These are phyloP conservation scores for Eupithecia exiguata DNA, from an alignment of 2,888 invertebrate species.

Conservation along the genomic window DNA sequence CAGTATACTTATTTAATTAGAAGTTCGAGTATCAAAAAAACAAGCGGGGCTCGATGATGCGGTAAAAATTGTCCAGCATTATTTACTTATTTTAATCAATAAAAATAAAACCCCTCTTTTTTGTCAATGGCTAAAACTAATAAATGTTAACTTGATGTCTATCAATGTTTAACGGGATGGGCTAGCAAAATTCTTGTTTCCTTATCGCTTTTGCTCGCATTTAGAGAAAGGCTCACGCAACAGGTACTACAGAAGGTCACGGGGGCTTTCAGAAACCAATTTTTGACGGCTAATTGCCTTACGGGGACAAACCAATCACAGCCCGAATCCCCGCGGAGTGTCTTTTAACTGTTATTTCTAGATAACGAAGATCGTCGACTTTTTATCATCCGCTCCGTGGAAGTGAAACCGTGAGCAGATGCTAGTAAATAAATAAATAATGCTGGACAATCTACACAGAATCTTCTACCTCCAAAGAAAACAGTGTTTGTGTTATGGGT, in stretches of 20 bases:
- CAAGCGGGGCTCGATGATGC: too few species aligned
- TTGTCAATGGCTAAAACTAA: too few species aligned
- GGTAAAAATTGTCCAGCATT: too few species aligned
- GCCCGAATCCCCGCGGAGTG: slow-evolving; percentile 25
- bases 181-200: slow-evolving; percentile 58
- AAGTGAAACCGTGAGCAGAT: neutral
- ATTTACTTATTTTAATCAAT: too few species aligned
- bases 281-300: slow-evolving; percentile 39
- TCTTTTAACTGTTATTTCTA: slow-evolving; percentile 21
- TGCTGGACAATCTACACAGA: too few species aligned
- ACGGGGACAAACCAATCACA: slow-evolving; percentile 25
- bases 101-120: too few species aligned
- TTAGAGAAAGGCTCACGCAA: slow-evolving; percentile 64
- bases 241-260: slow-evolving; percentile 78
- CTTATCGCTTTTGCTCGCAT: slow-evolving; percentile 63
- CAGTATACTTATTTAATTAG: too few species aligned
- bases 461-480: too few species aligned
- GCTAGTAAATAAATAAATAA: too few species aligned
- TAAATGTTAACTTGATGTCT: too few species aligned
- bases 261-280: slow-evolving; percentile 54
- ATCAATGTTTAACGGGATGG: neutral
- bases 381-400: neutral
- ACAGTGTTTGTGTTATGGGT: too few species aligned
- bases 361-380: slow-evolving; percentile 17
- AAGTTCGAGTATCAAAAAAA: too few species aligned